Evolutionary conservation across 2,888 invertebrate genomes (phyloP), one percentile per base, ranked within the genome.

Genomic region (Leptopterna dolabrata): DNA sequence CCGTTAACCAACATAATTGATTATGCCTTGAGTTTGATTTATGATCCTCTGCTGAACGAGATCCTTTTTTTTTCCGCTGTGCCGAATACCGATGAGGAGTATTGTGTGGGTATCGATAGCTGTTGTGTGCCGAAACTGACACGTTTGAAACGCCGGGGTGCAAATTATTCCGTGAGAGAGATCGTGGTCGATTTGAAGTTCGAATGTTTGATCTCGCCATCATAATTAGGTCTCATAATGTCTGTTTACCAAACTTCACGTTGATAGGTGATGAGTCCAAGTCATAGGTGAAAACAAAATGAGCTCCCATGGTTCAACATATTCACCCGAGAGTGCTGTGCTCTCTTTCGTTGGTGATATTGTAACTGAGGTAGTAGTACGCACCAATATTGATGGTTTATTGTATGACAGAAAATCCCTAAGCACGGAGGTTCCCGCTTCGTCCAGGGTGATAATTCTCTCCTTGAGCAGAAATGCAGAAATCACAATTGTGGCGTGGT

Each of bases 21-120:
- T 81, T 81, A 81, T 55, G 47, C 47, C 45, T 55, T 30, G 81
- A 81, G 47, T 81, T 78, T 81, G 81, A 81, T 81, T 81, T 81
- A 81, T 81, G 81, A 19, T 16, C 7, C 51, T 7, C 36, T 27
- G 6, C n/a, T 30, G 30, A 55, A 47, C 36, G 51, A 19, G 63
- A 63, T 63, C 63, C 63, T 24, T 24, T 63, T 63, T 63, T 63
- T 63, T 24, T 24, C 24, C 9, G 63, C 24, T 63, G 24, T 63
- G 63, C 24, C 63, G 63, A 51, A 51, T 16, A n/a, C n/a, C n/a
- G 16, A 76, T 76, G 73, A 76, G 73, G 41, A n/a, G 36, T 76
- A 76, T 76, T 76, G 63, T 63, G 63, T 63, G 11, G 24, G 63
- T 63, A 63, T 63, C 63, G 63, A 63, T 63, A 51, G n/a, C 36